Conservation (phyloP, 2,888 invertebrate species). For the Tryphoninae sp. region DNA sequence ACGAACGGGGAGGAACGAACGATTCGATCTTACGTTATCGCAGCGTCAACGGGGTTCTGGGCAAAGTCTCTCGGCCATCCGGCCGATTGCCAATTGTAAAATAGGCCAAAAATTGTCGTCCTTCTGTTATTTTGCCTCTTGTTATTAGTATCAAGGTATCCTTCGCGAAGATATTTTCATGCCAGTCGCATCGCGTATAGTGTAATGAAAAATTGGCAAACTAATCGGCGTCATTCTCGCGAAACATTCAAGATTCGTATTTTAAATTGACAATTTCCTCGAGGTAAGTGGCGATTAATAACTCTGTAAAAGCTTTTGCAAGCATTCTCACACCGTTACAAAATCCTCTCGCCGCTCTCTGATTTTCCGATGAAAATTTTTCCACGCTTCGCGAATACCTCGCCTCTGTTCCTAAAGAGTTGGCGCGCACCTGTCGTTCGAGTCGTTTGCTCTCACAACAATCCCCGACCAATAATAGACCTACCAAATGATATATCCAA, state of each 20-base stretch:
- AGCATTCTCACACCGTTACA: background rate
- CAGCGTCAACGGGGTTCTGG: background rate
- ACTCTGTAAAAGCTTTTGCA: conserved; percentile 7
- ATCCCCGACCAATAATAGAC: background rate
- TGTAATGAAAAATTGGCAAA: background rate
- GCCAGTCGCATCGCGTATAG: background rate
- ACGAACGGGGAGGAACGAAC: background rate
- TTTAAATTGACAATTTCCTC: conserved; percentile 3
- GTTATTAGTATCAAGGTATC: conserved; percentile 9
- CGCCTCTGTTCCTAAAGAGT: too few relatives aligned
- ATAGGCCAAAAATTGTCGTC: conserved; percentile 64
- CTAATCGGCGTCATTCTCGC: background rate
- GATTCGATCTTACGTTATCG: conserved; percentile 34
- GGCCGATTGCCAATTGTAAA: conserved; percentile 74
- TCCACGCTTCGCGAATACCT: too few relatives aligned
- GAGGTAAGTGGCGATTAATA: background rate
- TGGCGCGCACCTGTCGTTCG: too few relatives aligned
- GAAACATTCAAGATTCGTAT: background rate
- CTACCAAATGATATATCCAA: background rate
- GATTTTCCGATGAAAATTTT: too few relatives aligned
- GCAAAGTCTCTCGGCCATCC: conserved; percentile 31
- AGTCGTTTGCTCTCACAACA: too few relatives aligned
- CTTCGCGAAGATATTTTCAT: background rate
- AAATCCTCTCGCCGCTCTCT: background rate
- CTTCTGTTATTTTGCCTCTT: conserved; percentile 7